phyloP scores from a whole-genome alignment of 1,140 invertebrate genomes.

The Drosophila quadrilineata region DNA sequence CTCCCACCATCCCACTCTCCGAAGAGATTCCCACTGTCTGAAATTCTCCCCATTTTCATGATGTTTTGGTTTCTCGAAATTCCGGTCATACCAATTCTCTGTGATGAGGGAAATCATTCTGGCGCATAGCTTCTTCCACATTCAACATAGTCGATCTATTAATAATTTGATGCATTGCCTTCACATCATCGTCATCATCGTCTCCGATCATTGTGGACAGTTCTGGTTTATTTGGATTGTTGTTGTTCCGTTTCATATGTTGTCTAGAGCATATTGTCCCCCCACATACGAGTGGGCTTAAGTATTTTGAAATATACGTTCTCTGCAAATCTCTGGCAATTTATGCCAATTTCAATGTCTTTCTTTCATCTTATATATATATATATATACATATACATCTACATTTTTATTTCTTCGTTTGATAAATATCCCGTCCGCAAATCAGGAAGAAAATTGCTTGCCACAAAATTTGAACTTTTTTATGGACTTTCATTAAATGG shows the following conservation, averaged over 20 bases:
- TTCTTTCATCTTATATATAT: conserved; percentile 8
- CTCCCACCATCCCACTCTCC: not conserved
- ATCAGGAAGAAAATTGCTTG: too few species aligned
- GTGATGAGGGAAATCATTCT: conserved; percentile 7
- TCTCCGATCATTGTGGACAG: conserved; percentile 17
- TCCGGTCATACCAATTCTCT: conserved; percentile 29
- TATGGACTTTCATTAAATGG: too few species aligned
- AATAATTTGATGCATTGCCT: conserved; percentile 50
- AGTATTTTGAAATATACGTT: conserved; percentile 15
- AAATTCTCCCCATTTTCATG: not conserved
- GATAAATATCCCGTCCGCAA: too few species aligned
- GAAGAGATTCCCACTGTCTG: too few species aligned
- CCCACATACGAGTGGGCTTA: too few species aligned
- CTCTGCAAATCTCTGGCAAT: not conserved
- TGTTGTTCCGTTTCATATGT: conserved; percentile 1
- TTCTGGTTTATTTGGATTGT: not conserved
- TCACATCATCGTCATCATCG: conserved; percentile 32
- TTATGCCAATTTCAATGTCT: conserved; percentile 22
- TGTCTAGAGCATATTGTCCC: not conserved
- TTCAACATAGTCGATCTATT: conserved; percentile 36
- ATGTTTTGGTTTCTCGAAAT: conserved; percentile 11
- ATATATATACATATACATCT: too few species aligned
- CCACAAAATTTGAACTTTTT: too few species aligned
- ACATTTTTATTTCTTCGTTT: too few species aligned
- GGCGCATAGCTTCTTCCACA: too few species aligned